Evolutionary conservation across 1,140 invertebrate genomes (phyloP).

Genomic region (Macrostomum lignano): DNA sequence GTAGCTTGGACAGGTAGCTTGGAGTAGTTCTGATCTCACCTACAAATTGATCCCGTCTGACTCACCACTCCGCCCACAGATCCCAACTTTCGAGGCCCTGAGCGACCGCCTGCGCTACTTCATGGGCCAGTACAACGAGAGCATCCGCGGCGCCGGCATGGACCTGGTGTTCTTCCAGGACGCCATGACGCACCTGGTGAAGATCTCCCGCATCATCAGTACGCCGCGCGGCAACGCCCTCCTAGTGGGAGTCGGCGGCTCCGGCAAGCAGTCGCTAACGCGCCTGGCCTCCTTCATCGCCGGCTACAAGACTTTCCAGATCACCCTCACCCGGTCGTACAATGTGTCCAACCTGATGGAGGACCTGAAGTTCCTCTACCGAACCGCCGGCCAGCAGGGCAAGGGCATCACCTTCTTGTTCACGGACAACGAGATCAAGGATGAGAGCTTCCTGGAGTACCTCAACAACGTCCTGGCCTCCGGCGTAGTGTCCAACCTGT

Average conservation of each 20-base stretch:
- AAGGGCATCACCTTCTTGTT: slow-evolving; percentile 90
- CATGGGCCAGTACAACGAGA: slow-evolving; percentile 72
- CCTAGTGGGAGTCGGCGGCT: slow-evolving; percentile 73
- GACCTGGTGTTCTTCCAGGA: slow-evolving; percentile 96
- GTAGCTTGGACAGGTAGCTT: too few species aligned
- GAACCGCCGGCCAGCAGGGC: slow-evolving; percentile 63
- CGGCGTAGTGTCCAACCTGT: slow-evolving; percentile 52
- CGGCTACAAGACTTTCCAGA: slow-evolving; percentile 82
- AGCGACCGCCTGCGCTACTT: slow-evolving; percentile 67
- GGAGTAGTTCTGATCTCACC: neutral
- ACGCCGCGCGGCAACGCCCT: slow-evolving; percentile 77
- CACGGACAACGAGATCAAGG: slow-evolving; percentile 83
- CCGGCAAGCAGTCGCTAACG: slow-evolving; percentile 77
- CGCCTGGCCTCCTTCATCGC: slow-evolving; percentile 83
- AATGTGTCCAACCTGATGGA: slow-evolving; percentile 73
- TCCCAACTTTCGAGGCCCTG: slow-evolving; percentile 40
- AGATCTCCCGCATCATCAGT: slow-evolving; percentile 70
- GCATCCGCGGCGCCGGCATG: slow-evolving; percentile 71
- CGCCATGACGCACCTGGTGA: slow-evolving; percentile 75
- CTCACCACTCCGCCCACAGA: slow-evolving; percentile 9
- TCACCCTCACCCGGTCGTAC: slow-evolving; percentile 68
- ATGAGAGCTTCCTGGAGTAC: slow-evolving; percentile 83
- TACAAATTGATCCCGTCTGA: neutral
- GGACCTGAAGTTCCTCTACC: slow-evolving; percentile 64
- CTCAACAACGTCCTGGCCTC: slow-evolving; percentile 77